phyloP scores from a whole-genome alignment of 30 jellyfish, hydroid and myxozoan genomes.

The Clytia hemisphaerica region DNA sequence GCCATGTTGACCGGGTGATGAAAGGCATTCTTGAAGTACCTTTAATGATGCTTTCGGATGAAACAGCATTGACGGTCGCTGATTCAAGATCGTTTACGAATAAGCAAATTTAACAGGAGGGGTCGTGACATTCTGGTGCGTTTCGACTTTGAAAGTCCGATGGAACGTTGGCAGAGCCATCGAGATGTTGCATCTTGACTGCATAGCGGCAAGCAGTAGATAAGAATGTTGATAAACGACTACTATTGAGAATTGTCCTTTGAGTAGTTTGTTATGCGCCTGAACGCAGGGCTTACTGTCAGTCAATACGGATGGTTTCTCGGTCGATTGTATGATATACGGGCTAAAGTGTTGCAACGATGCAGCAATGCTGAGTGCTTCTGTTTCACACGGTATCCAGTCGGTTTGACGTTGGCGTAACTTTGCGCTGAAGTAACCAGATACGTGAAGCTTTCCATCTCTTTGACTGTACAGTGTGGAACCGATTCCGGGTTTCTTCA shows the following conservation, averaged over 20 bases:
- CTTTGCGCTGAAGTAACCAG: constrained; percentile 41
- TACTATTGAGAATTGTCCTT: constrained; percentile 27
- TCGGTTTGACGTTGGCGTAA: constrained; percentile 23
- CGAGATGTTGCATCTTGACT: constrained; percentile 23
- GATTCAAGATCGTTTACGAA: neutral
- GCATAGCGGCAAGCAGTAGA: constrained; percentile 29
- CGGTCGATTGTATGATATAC: constrained; percentile 27
- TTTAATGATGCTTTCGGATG: neutral
- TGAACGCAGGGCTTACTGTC: constrained; percentile 48
- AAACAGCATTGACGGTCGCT: neutral
- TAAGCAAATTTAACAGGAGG: constrained; percentile 5
- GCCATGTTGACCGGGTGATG: constrained; percentile 3
- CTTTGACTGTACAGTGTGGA: constrained; percentile 18
- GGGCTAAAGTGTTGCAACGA: constrained; percentile 28
- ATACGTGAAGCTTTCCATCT: constrained; percentile 6
- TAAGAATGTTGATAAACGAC: constrained; percentile 24
- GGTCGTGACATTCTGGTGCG: neutral
- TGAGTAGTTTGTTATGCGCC: constrained; percentile 19
- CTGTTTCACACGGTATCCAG: constrained; percentile 44
- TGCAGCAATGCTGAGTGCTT: constrained; percentile 45
- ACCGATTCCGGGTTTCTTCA: constrained; percentile 26
- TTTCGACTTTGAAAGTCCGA: constrained; percentile 20
- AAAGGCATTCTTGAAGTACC: neutral
- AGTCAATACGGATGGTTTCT: constrained; percentile 14
- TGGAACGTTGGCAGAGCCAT: constrained; percentile 21